Evolutionary conservation across 2,888 invertebrate species (phyloP).

Genomic region (Harpagoxenus sublaevis): DNA sequence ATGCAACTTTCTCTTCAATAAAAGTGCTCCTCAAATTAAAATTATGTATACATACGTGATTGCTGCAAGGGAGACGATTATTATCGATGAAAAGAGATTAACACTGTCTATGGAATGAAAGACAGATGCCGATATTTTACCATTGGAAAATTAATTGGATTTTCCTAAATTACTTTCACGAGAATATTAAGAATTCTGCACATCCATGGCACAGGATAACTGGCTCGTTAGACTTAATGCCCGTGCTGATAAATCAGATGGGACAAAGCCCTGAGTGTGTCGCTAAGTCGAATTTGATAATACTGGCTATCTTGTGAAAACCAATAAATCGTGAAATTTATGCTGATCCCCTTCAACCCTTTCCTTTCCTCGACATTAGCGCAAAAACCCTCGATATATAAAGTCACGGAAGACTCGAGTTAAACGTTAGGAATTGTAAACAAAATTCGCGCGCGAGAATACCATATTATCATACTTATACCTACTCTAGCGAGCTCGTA

Average conservation of each 20-base stretch:
- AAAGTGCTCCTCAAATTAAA: slow-evolving; percentile 9
- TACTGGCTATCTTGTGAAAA: slow-evolving; percentile 13
- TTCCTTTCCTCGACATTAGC: background rate
- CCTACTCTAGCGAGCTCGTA: background rate
- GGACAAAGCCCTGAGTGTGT: background rate
- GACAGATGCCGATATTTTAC: slow-evolving; percentile 10
- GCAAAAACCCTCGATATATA: slow-evolving; percentile 29
- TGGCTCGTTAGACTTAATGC: slow-evolving; percentile 47
- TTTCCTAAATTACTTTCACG: slow-evolving; percentile 19
- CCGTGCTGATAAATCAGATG: slow-evolving; percentile 39
- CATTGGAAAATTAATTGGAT: slow-evolving; percentile 32
- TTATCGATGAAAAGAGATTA: slow-evolving; percentile 10
- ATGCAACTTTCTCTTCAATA: background rate
- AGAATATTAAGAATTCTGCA: slow-evolving; percentile 9
- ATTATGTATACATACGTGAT: background rate
- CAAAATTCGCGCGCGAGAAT: slow-evolving; percentile 20
- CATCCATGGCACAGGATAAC: background rate
- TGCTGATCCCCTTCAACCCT: slow-evolving; percentile 29
- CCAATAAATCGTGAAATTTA: slow-evolving; percentile 49
- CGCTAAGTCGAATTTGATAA: slow-evolving; percentile 50
- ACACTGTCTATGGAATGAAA: background rate
- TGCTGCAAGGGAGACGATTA: background rate
- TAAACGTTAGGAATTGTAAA: slow-evolving; percentile 38
- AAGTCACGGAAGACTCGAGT: background rate
- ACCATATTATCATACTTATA: background rate